These are phyloP conservation scores for Patella caerulea DNA, from an alignment of 2,888 invertebrate species.

Conservation along the genomic window DNA sequence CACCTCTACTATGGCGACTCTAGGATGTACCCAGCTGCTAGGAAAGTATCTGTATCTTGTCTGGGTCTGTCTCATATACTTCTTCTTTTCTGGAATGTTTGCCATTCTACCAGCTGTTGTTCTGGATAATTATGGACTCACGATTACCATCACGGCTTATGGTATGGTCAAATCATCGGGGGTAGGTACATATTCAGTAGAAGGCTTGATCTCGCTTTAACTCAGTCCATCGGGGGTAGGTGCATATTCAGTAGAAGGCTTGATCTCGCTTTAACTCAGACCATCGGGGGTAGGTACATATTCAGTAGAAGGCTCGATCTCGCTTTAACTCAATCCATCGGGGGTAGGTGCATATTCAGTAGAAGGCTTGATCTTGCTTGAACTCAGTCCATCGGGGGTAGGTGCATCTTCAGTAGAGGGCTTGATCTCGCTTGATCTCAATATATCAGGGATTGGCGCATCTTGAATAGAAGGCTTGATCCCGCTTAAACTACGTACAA, in stretches of 20 bases:
- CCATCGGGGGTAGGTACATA: conserved; percentile 41
- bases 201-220: too few relatives aligned
- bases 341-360: too few relatives aligned
- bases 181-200: conserved; percentile 30
- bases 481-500: conserved; percentile 35
- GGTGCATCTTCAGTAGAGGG: not conserved
- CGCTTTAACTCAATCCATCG: too few relatives aligned
- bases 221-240: too few relatives aligned
- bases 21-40: too few relatives aligned
- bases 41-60: conserved; percentile 50
- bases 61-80: conserved; percentile 64
- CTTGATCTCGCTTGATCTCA: too few relatives aligned
- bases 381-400: conserved; percentile 49
- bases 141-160: conserved; percentile 54
- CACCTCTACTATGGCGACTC: too few relatives aligned
- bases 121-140: conserved; percentile 58
- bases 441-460: too few relatives aligned
- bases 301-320: not conserved
- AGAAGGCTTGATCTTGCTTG: too few relatives aligned
- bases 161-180: conserved; percentile 53
- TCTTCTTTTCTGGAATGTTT: conserved; percentile 63
- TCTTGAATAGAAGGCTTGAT: too few relatives aligned
- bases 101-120: conserved; percentile 62
- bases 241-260: too few relatives aligned
- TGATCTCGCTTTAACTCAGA: conserved; percentile 28